A percentile compares a stretch with the other conserved stretches of the same genome.
These are phyloP conservation scores for Philaethria dido DNA, from an alignment of 2,888 invertebrate species.

Conservation along the genomic window DNA sequence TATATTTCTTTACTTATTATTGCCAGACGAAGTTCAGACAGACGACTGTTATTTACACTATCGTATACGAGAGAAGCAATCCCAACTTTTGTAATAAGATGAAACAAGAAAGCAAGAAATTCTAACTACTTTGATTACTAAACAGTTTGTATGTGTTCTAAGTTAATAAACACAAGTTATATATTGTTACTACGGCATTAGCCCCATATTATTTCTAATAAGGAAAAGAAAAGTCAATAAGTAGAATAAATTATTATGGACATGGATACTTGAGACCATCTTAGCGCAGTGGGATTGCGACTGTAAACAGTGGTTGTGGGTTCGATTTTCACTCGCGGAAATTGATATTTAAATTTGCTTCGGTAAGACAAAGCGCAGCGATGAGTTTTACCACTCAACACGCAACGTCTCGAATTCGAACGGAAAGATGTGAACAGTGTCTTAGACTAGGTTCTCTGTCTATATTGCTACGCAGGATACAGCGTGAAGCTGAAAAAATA, in stretches of 20 bases:
- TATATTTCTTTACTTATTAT: constrained; percentile 5
- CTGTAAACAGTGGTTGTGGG: background rate
- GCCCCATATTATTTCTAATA: background rate
- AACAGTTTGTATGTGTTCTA: constrained; percentile 30
- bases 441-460: too few species aligned
- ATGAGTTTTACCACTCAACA: too few species aligned
- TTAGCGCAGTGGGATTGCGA: background rate
- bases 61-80: constrained; percentile 54
- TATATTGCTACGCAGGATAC: too few species aligned
- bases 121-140: constrained; percentile 40
- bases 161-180: constrained; percentile 29
- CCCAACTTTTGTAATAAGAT: constrained; percentile 58
- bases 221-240: background rate
- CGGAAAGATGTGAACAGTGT: too few species aligned
- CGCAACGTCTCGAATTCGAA: too few species aligned
- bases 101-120: constrained; percentile 43
- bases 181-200: background rate
- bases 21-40: constrained; percentile 2
- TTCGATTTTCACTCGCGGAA: background rate
- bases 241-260: background rate
- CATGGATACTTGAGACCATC: background rate
- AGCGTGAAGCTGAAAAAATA: too few species aligned
- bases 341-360: background rate
- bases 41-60: constrained; percentile 39
- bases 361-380: too few species aligned